phyloP scores from a whole-genome alignment of 2,113 vertebrate species.

The Pelecanoides urinatrix region DNA sequence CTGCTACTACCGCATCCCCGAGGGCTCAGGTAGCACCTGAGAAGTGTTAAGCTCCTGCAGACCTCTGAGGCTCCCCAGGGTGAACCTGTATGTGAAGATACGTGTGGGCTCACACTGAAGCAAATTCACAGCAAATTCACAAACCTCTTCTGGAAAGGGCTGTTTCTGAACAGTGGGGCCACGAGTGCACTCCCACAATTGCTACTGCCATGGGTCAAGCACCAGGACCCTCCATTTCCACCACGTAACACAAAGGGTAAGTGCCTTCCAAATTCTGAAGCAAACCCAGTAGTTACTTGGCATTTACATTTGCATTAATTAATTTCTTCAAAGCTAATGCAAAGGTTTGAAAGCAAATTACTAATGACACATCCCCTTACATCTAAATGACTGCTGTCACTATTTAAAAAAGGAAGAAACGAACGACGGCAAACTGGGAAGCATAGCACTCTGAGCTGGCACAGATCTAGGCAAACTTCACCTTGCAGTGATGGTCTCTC shows the following conservation, averaged over 20 bases:
- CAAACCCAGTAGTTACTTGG: not conserved
- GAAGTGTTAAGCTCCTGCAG: not conserved
- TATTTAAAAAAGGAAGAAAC: not conserved
- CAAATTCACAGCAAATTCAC: not conserved
- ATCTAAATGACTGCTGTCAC: not conserved
- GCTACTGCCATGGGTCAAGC: not conserved
- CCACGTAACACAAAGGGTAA: not conserved
- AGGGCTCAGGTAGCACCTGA: not conserved
- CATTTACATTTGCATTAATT: not conserved
- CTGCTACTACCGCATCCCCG: fast-evolving
- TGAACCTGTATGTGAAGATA: not conserved
- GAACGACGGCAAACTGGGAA: not conserved
- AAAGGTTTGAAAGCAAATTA: not conserved
- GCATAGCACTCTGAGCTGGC: not conserved
- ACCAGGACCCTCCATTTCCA: not conserved
- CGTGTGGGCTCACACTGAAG: not conserved
- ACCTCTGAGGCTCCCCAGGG: not conserved
- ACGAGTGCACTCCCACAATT: not conserved
- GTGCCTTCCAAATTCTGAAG: not conserved
- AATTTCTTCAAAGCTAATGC: not conserved
- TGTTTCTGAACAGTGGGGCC: not conserved
- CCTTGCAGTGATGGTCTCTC: not conserved
- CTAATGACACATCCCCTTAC: not conserved
- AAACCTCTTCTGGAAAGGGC: not conserved
- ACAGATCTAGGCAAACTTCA: not conserved